These are phyloP conservation scores for Lithophane ornitopus DNA, from an alignment of 2,888 invertebrate genomes.

Conservation along the genomic window DNA sequence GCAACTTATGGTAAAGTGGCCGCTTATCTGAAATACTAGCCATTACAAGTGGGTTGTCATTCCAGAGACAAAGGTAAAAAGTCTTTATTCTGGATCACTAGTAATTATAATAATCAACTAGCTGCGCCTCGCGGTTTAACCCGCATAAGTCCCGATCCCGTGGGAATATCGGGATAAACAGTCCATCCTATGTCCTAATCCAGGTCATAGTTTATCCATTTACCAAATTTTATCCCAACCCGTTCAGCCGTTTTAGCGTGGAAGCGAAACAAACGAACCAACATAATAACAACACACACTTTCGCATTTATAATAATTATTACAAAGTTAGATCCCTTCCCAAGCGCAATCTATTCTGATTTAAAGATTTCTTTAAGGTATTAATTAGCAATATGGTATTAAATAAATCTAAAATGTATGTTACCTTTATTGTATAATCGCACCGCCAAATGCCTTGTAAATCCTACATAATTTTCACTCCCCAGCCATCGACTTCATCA, in stretches of 20 bases:
- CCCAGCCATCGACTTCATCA: conserved; percentile 35
- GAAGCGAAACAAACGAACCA: too few species aligned
- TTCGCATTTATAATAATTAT: too few species aligned
- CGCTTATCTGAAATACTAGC: background rate
- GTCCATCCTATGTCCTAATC: too few species aligned
- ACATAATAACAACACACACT: too few species aligned
- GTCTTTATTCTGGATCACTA: background rate
- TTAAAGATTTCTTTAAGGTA: background rate
- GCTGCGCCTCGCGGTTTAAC: too few species aligned
- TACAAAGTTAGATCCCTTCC: too few species aligned
- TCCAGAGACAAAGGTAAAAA: background rate
- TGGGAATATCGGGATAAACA: too few species aligned
- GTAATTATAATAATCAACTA: background rate
- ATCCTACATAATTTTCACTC: conserved; percentile 30
- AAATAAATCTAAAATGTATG: background rate
- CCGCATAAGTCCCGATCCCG: too few species aligned
- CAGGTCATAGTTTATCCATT: too few species aligned
- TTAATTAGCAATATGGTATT: background rate
- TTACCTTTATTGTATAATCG: background rate
- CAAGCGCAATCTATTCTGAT: background rate
- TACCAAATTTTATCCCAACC: too few species aligned
- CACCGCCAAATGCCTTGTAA: conserved; percentile 6
- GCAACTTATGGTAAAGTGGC: background rate
- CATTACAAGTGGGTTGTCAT: background rate
- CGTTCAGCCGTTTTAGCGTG: too few species aligned